Conservation (phyloP, 2,888 invertebrate species). For the Hermodice carunculata region DNA sequence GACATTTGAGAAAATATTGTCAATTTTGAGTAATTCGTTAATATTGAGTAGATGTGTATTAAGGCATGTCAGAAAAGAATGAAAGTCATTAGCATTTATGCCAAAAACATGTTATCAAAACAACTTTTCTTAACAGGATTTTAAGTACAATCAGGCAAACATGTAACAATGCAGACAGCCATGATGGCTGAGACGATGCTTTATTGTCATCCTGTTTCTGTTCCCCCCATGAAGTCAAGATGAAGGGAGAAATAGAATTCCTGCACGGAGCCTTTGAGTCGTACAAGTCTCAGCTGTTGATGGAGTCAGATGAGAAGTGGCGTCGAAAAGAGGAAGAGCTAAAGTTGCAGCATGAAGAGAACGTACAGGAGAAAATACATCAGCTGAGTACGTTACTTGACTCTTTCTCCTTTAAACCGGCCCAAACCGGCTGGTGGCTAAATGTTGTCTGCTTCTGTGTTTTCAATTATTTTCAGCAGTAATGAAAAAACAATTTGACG, state of each 20-base stretch:
- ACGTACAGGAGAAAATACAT: constrained; percentile 36
- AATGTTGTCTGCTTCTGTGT: too few relatives aligned
- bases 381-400: constrained; percentile 23
- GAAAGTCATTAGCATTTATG: too few relatives aligned
- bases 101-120: too few relatives aligned
- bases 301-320: constrained; percentile 60
- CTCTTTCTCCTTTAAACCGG: too few relatives aligned
- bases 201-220: background rate
- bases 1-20: too few relatives aligned
- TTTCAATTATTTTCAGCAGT: too few relatives aligned
- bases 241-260: constrained; percentile 63
- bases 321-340: constrained; percentile 56
- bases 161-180: background rate
- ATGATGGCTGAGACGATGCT: background rate
- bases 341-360: constrained; percentile 44
- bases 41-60: too few relatives aligned
- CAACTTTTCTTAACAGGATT: too few relatives aligned
- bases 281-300: constrained; percentile 56
- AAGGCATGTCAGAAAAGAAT: too few relatives aligned
- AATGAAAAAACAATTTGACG: too few relatives aligned
- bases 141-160: background rate
- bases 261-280: constrained; percentile 67
- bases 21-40: too few relatives aligned
- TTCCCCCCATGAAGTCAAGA: constrained; percentile 53
- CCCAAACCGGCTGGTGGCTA: too few relatives aligned